phyloP scores from a whole-genome alignment of 2,888 invertebrate species.

The Diarsia mendica region DNA sequence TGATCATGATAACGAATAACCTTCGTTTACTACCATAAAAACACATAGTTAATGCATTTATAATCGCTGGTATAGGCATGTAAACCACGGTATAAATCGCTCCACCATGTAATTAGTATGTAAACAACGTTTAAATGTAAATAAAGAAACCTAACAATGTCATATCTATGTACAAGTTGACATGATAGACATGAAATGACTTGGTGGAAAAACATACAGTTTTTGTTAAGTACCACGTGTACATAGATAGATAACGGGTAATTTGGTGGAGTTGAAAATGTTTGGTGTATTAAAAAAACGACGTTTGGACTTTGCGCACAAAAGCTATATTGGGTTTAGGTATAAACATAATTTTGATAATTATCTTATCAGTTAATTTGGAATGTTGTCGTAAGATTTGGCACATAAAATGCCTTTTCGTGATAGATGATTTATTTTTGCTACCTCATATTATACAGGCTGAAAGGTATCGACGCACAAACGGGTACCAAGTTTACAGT shows the following conservation, averaged over 20 bases:
- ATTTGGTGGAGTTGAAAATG: background rate
- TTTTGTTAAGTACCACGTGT: background rate
- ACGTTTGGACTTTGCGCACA: background rate
- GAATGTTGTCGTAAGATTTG: background rate
- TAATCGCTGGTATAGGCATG: slow-evolving; percentile 22
- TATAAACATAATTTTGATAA: background rate
- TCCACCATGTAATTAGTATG: slow-evolving; percentile 28
- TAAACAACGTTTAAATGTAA: slow-evolving; percentile 38
- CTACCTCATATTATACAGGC: background rate
- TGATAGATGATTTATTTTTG: background rate
- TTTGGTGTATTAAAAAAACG: too few relatives aligned
- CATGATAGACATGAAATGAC: slow-evolving; percentile 15
- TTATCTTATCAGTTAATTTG: slow-evolving; percentile 4
- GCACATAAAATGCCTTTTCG: background rate
- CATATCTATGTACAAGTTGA: slow-evolving; percentile 1
- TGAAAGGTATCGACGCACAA: background rate
- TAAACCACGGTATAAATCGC: slow-evolving; percentile 8
- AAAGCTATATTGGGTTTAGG: background rate
- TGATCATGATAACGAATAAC: background rate
- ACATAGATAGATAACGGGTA: background rate
- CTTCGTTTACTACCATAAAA: slow-evolving; percentile 4
- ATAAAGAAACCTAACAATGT: slow-evolving; percentile 20
- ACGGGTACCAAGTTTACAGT: background rate
- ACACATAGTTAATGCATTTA: slow-evolving; percentile 38
- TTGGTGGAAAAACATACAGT: background rate